Evolutionary conservation across 2,888 invertebrate genomes (phyloP), one percentile per base, ranked within the genome.

Genomic region (Cantharis flavilabris): DNA sequence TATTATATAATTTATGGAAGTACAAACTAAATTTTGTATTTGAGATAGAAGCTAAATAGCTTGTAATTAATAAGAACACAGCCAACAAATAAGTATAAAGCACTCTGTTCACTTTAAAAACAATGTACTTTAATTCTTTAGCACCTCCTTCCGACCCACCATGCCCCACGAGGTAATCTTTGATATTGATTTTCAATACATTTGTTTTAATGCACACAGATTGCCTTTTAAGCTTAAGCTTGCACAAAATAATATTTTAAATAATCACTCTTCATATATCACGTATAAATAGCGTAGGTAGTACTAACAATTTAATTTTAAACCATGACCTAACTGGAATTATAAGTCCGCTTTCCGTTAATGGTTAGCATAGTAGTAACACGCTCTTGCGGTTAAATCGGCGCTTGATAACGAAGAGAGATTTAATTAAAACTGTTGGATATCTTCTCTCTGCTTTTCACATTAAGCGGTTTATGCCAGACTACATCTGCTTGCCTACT

Each of bases 361-460:
- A 79, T 70, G 73, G 76, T 76, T 74, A 62, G 76, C 76, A 64
- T 73, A 70, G 74, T 62, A 76, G 64, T 76, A 79, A 76, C 78
- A 69, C 76, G 70, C 74, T 75, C 78, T 76, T 79, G 78, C 76
- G 78, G 78, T 79, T 72, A 73, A 79, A 76, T 79, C 78, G 76
- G 74, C 72, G 69, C 74, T 67, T 76, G 78, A 79, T 79, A 79
- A 79, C 78, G 76, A 79, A 79, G 72, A 73, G 78, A 76, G 78
- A 76, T 79, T 79, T 79, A 79, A 79, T 79, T 79, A 79, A 79
- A 79, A 79, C 78, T 74, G 78, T 30, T 71, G 73, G 76, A 73
- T 76, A 79, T 79, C 78, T 76, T 70, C 76, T 74, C 74, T 74
- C 76, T 72, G 72, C 75, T 77, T 75, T 72, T 77, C 72, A 64